Percentiles rank a stretch among this genome's conserved stretches.
Conservation (phyloP, 2,888 invertebrate genomes). For the Scelioninae gen. 1 region DNA sequence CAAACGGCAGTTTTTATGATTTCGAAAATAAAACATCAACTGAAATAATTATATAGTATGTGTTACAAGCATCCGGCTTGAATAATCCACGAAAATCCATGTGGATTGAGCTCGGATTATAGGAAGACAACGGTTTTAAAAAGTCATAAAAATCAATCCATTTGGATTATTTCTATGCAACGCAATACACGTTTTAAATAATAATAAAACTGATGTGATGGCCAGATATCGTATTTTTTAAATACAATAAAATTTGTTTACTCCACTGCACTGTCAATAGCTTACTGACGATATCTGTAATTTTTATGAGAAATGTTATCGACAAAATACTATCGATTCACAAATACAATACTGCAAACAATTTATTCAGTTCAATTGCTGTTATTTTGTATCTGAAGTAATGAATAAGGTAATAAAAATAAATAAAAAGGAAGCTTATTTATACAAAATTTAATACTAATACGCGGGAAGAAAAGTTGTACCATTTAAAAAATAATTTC, state of each 20-base stretch:
- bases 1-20: neutral
- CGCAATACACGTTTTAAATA: constrained; percentile 36
- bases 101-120: constrained; percentile 35
- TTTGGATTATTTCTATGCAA: constrained; percentile 46
- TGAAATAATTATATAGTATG: constrained; percentile 28
- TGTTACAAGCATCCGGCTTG: constrained; percentile 3
- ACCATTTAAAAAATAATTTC: too few relatives aligned
- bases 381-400: neutral
- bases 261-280: neutral
- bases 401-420: too few relatives aligned
- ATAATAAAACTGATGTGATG: constrained; percentile 10
- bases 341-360: neutral
- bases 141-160: constrained; percentile 61
- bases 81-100: constrained; percentile 52
- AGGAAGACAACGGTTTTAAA: constrained; percentile 44
- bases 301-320: constrained; percentile 2
- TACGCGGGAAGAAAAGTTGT: too few relatives aligned
- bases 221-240: constrained; percentile 2
- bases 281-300: neutral
- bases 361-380: neutral
- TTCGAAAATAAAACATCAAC: constrained; percentile 3
- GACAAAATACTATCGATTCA: neutral
- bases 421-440: too few relatives aligned
- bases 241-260: constrained; percentile 16
- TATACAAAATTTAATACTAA: too few relatives aligned